Evolutionary conservation across 2,888 invertebrate genomes (phyloP), one percentile per base, ranked within the genome.

Genomic region (Anthrax anthrax): DNA sequence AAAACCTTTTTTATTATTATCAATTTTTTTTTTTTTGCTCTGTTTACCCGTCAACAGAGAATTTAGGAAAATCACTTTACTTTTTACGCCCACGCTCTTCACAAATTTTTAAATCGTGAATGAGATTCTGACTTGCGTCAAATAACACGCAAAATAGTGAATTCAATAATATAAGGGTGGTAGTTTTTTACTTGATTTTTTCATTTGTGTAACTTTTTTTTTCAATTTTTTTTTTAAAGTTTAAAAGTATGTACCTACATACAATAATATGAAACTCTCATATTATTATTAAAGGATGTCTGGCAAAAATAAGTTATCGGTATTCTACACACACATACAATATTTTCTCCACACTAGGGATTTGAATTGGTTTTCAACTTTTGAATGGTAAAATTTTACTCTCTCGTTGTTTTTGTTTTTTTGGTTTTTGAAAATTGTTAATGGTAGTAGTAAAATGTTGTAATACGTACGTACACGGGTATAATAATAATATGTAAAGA

Each of bases 321-420:
- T 23, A 36, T 39, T 44, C 44, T 27, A 29, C 6, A 32, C 9
- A 32, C 12, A 12, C 13, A 12, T 32, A 12, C 29, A 9, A 12
- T 12, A 39, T 44, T 16, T 19, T 41, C 18, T 37, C 18, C 41
- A 46, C 41, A 29, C 34, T 14, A 46, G 42, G 46, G 46, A 46
- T 46, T 46, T 46, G 41, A 37, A 46, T 46, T 42, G 46, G 46
- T 46, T 46, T 41, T 46, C 46, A 36, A 42, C 41, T 37, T 46
- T 46, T 46, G 46, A 46, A 46, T 39, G 44, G 12, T 45, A 45
- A 45, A 45, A 34, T 40, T 45, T 27, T n/a, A n/a, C 29, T 23
- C 27, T 29, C 10, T 13, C 17, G 34, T 32, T 8, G 12, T 18
- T 18, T 37, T 16, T 8, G 17, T 12, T 13, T 19, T 36, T n/a